A percentile compares a stretch with the other conserved stretches of the same genome.
Conservation (phyloP, 2,113 vertebrate genomes). For the Ptilonorhynchus violaceus region DNA sequence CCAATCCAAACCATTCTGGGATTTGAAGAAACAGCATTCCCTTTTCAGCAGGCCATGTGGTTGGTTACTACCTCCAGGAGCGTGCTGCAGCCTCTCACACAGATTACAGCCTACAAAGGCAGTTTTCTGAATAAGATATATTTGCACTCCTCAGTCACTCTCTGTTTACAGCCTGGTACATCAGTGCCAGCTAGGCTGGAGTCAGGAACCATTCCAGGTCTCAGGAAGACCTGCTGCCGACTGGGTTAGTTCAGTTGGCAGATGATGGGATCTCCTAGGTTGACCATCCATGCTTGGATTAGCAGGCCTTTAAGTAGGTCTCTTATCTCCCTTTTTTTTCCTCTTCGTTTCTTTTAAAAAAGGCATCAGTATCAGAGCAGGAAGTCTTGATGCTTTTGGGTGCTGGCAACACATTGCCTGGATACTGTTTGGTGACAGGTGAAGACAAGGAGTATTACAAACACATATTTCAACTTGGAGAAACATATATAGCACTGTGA, state of each 20-base stretch:
- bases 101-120: neutral
- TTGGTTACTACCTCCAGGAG: neutral
- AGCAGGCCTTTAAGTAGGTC: neutral
- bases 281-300: neutral
- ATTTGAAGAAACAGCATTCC: neutral
- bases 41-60: neutral
- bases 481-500: neutral
- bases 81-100: neutral
- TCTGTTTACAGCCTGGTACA: neutral
- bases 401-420: neutral
- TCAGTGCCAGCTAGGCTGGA: neutral
- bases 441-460: conserved; percentile 10
- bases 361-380: neutral
- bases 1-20: neutral
- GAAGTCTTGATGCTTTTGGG: neutral
- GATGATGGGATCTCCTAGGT: neutral
- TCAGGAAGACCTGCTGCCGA: neutral
- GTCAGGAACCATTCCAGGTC: neutral
- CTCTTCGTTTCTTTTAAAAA: neutral
- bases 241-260: neutral
- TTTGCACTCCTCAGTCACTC: neutral
- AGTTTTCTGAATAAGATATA: neutral
- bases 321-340: neutral
- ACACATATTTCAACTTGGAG: neutral
- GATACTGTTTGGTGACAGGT: neutral